These are phyloP conservation scores for Trachelus iudaicus DNA, from an alignment of 2,888 invertebrate genomes.

Conservation along the genomic window DNA sequence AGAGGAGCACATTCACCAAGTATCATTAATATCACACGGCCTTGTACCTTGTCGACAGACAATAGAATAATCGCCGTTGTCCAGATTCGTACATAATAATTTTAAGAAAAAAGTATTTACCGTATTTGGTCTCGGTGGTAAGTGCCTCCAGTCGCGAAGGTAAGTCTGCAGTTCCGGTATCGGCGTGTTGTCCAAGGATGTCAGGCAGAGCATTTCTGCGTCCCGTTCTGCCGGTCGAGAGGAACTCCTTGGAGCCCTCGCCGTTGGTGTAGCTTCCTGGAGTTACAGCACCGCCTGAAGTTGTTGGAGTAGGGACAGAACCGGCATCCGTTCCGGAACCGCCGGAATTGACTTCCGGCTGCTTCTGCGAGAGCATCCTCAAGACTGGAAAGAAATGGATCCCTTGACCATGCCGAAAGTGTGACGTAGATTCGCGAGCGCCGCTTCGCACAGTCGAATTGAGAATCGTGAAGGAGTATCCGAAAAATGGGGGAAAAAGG, in stretches of 20 bases:
- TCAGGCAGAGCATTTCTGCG: slow-evolving; percentile 90
- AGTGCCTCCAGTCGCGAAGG: slow-evolving; percentile 80
- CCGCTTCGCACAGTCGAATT: background rate
- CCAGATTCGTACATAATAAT: background rate
- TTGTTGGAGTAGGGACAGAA: slow-evolving; percentile 35
- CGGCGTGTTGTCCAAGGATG: slow-evolving; percentile 79
- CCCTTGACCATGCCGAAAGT: background rate
- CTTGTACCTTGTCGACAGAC: background rate
- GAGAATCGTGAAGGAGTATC: background rate
- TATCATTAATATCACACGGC: background rate
- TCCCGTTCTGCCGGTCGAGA: slow-evolving; percentile 87
- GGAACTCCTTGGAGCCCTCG: slow-evolving; percentile 79
- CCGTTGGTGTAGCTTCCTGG: slow-evolving; percentile 62
- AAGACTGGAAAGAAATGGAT: slow-evolving; percentile 39
- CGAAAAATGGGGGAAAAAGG: background rate
- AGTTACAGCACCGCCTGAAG: slow-evolving; percentile 52
- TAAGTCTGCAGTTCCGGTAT: slow-evolving; percentile 80
- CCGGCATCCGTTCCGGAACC: slow-evolving; percentile 2
- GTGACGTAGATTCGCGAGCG: background rate
- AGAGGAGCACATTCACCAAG: background rate
- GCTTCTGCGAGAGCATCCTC: slow-evolving; percentile 58
- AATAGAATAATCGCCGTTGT: background rate
- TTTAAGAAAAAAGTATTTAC: slow-evolving; percentile 15
- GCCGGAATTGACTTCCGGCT: slow-evolving; percentile 35
- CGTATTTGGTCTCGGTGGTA: slow-evolving; percentile 70